Conservation (phyloP, 2,888 invertebrate species). For the Lasius platythorax region DNA sequence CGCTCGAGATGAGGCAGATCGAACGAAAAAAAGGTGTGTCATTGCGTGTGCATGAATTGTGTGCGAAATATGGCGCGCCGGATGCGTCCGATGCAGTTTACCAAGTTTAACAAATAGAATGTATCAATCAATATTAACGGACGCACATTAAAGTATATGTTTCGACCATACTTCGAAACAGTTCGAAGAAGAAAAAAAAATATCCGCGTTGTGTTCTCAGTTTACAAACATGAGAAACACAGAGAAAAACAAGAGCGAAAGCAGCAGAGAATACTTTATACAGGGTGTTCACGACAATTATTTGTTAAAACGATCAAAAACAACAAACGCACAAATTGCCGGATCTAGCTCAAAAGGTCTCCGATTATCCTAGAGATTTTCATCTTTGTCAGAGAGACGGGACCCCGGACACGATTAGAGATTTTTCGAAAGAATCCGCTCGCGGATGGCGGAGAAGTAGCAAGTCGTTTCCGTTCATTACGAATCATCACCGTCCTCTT, state of each 20-base stretch:
- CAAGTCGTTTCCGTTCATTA: not conserved
- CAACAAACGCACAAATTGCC: constrained; percentile 33
- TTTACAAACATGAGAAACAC: not conserved
- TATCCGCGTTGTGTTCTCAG: constrained; percentile 2
- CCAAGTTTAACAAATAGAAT: constrained; percentile 21
- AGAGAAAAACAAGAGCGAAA: not conserved
- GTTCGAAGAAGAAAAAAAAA: not conserved
- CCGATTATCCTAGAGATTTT: constrained; percentile 5
- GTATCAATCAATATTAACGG: constrained; percentile 21
- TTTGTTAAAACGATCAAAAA: constrained; percentile 34
- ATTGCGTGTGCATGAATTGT: constrained; percentile 29
- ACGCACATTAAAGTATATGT: not conserved
- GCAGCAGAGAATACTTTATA: constrained; percentile 22
- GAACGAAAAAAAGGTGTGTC: constrained; percentile 32
- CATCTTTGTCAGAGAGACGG: not conserved
- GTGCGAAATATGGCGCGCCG: constrained; percentile 42
- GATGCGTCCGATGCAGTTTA: constrained; percentile 25
- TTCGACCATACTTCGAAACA: not conserved
- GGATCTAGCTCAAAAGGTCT: constrained; percentile 6
- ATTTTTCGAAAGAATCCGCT: not conserved
- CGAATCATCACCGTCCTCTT: constrained; percentile 15
- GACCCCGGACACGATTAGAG: not conserved
- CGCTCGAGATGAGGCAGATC: constrained; percentile 17
- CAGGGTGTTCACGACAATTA: constrained; percentile 41
- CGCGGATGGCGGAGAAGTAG: not conserved